Conservation (phyloP, 92 coral and sea anemone genomes). For the Epizoanthus scotinus region DNA sequence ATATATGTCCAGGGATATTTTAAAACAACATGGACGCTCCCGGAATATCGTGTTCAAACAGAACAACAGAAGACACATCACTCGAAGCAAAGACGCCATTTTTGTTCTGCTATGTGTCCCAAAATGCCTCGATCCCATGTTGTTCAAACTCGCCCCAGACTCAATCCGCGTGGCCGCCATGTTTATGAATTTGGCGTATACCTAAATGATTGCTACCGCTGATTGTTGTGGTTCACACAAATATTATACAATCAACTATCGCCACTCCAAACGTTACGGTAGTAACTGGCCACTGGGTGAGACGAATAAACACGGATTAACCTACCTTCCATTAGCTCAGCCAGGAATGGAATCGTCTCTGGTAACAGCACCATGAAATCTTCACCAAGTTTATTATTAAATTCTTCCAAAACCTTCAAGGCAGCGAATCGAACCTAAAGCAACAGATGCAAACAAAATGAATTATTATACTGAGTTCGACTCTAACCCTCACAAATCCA, state of each 20-base stretch:
- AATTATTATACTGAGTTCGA: neutral
- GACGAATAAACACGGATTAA: neutral
- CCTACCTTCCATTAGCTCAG: conserved; percentile 98
- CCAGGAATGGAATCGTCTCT: conserved; percentile 93
- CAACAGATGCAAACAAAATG: neutral
- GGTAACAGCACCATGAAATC: conserved; percentile 87
- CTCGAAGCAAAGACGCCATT: too few species aligned
- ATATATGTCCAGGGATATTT: too few species aligned
- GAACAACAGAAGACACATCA: too few species aligned
- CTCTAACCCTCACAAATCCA: neutral
- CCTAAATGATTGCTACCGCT: too few species aligned
- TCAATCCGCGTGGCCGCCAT: too few species aligned
- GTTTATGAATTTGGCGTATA: too few species aligned
- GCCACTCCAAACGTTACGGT: neutral
- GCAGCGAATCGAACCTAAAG: conserved; percentile 93
- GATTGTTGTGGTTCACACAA: neutral
- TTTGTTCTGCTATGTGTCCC: too few species aligned
- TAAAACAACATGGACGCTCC: too few species aligned
- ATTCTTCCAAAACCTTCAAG: conserved; percentile 84
- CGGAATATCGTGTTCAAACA: too few species aligned
- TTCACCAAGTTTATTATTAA: conserved; percentile 87
- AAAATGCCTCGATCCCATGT: too few species aligned
- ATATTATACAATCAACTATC: neutral
- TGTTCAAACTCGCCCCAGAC: too few species aligned
- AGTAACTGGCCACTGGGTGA: neutral